A percentile compares a stretch with the other conserved stretches of the same genome.
Evolutionary conservation across 2,888 invertebrate genomes (phyloP).

Genomic region (Pterostichus niger): DNA sequence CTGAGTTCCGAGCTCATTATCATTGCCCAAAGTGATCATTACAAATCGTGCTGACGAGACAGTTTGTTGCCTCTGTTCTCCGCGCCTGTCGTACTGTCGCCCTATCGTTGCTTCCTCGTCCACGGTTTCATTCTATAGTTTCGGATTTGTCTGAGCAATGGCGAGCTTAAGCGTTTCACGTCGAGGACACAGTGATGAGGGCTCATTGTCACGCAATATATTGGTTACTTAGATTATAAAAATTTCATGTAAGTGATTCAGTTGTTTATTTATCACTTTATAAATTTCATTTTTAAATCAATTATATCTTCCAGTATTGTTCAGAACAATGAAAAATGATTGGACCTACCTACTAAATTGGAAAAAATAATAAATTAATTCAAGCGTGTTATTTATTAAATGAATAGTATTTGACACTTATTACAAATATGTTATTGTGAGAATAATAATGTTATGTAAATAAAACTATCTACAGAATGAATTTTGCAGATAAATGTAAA

Average conservation of each 20-base stretch:
- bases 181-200: background rate
- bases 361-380: too few relatives aligned
- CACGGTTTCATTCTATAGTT: constrained; percentile 22
- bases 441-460: too few relatives aligned
- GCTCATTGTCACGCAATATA: constrained; percentile 22
- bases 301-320: background rate
- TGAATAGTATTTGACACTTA: too few relatives aligned
- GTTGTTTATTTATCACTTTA: background rate
- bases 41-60: constrained; percentile 66
- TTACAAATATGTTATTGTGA: too few relatives aligned
- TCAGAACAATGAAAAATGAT: constrained; percentile 3
- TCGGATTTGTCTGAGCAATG: constrained; percentile 10
- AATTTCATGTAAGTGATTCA: constrained; percentile 5
- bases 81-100: constrained; percentile 33
- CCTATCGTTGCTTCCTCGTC: constrained; percentile 12
- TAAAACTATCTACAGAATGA: too few relatives aligned
- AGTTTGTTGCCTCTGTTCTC: constrained; percentile 28
- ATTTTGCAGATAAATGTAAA: too few relatives aligned
- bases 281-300: constrained; percentile 6
- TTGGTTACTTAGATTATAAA: background rate
- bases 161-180: background rate
- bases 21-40: constrained; percentile 66
- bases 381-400: too few relatives aligned
- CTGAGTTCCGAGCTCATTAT: constrained; percentile 66
- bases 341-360: too few relatives aligned